Evolutionary conservation across 2,888 invertebrate species (phyloP), one percentile per base, ranked within the genome.

Genomic region (Nomada hirtipes): DNA sequence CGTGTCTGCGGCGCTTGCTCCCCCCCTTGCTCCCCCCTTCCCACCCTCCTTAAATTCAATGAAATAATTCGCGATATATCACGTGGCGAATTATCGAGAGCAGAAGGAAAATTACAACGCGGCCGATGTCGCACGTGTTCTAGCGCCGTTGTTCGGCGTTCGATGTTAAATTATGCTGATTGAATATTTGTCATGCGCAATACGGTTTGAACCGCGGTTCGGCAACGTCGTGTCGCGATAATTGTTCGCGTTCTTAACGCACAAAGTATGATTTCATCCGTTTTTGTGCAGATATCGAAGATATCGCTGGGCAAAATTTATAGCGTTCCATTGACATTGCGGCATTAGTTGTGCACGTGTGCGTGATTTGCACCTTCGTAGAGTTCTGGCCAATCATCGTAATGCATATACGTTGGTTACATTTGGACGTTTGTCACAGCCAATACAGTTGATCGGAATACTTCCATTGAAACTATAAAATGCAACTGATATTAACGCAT

Each of bases 11-110:
- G 50, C 73, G 44, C 42, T 77, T 65, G 79, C 47, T 2, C 0
- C 15, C 15, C 11, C 65, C 71, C 74, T 74, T 75, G 75, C 78
- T 0, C 15, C 15, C 11, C 65, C 71, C 74, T 74, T 75, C 76
- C 78, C 74, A 68, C 67, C 74, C 84, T 84, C 81, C 74, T 76
- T 73, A 84, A 83, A 86, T 83, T 79, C 83, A 69, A 65, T 64
- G 79, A 79, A 82, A 79, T 71, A 75, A 71, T 50, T 79, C 26
- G 70, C 59, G 47, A 70, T 72, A 29, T 69, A 75, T 79, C 59
- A 29, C 29, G 26, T 23, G 52, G 20, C 69, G 70, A 76, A 80
- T 80, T 80, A 82, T 76, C 70, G 69, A 61, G 65, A 71, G 67
- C 60, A 23, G 26, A 69, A 7, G 64, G 69, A 55, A 67, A 82